Conservation (phyloP, 1,140 invertebrate genomes). For the Protaetia brevitarsis region DNA sequence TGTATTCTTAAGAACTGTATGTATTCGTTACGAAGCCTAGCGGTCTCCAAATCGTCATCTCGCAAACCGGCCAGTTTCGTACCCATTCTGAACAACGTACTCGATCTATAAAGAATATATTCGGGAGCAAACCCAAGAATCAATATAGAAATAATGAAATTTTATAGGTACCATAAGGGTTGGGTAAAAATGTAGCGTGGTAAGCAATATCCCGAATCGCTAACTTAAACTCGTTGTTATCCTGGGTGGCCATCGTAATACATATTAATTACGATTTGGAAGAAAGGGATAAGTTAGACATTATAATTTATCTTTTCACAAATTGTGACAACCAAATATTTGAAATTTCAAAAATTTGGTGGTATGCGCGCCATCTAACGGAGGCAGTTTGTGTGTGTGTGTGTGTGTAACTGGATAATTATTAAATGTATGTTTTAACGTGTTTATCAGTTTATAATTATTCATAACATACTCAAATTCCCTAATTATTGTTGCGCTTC, state of each 20-base stretch:
- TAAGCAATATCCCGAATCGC: constrained; percentile 44
- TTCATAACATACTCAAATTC: no score
- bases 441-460: no score
- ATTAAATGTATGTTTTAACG: no score
- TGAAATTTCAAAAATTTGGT: background rate
- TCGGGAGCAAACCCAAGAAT: no score
- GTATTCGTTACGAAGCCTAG: constrained; percentile 52
- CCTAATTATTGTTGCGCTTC: no score
- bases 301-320: background rate
- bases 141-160: no score
- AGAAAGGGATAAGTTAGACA: background rate
- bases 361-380: background rate
- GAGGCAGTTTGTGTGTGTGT: no score
- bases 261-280: constrained; percentile 10
- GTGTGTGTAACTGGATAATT: no score
- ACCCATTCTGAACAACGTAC: constrained; percentile 53
- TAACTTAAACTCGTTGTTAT: constrained; percentile 44
- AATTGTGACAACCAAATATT: constrained; percentile 2
- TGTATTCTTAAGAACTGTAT: constrained; percentile 52
- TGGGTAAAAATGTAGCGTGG: constrained; percentile 39
- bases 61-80: constrained; percentile 46
- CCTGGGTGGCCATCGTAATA: constrained; percentile 40
- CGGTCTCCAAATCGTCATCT: constrained; percentile 48
- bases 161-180: constrained; percentile 47
- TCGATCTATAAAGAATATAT: constrained; percentile 50